Evolutionary conservation across 2,797 vertebrate genomes (phyloP), one percentile per base, ranked within the genome.

Genomic region (Ceyx erithaca): DNA sequence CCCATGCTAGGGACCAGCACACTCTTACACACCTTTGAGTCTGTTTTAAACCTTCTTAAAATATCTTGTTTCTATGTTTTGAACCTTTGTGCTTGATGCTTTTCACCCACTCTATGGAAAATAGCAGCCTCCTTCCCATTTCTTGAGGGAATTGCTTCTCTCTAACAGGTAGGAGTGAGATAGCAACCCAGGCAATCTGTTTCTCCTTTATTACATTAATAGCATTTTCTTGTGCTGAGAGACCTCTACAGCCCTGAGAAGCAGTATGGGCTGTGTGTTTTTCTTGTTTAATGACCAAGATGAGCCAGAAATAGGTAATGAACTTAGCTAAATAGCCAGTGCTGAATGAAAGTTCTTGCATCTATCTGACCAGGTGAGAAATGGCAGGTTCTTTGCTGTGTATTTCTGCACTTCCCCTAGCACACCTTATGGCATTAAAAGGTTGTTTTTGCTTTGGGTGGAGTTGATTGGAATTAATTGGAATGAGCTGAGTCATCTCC

Each of bases 391-490:
- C 43, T 2, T 25, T 66, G 9, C 43, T 51, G 18, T n/a, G 31
- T 40, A 71, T 62, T 70, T 37, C 45, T 54, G 10, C 13, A n/a
- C 64, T 59, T 88, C 58, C 46, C 16, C 22, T 63, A 13, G 12
- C 12, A 21, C 8, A 43, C 7, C 5, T 75, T 49, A 20, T 12
- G 23, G 31, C 52, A 12, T 67, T 73, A 80, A 87, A 92, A 80
- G 5, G 35, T 69, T 62, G 20, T 8, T 52, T 75, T 75, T 66
- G 45, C 19, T 86, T 76, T 72, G 45, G 35, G 48, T 59, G 76
- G 46, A 76, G 70, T 89, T 89, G 91, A 82, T 78, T 78, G 33
- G 54, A 46, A 52, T 75, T 61, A 88, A 90, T 71, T 88, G 69
- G 71, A 89, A 78, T 31, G 25, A 68, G 48, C 54, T 81, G 67